Evolutionary conservation across 2,113 vertebrate species (phyloP).

Genomic region (Marmota monax): DNA sequence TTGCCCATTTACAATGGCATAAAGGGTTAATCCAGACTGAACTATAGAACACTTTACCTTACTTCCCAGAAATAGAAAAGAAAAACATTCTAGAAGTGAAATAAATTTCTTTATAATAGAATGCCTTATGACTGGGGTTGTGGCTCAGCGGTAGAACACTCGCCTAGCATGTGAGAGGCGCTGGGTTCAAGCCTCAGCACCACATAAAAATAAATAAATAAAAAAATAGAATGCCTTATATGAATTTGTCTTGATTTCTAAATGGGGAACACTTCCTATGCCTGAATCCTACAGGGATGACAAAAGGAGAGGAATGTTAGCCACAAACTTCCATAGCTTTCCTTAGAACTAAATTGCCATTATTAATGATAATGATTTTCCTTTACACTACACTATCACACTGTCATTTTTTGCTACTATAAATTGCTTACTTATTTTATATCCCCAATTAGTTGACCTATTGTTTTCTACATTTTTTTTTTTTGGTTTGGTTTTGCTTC

Average conservation of each 20-base stretch:
- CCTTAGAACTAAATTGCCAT: constrained; percentile 34
- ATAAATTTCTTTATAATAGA: neutral
- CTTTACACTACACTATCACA: neutral
- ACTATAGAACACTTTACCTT: neutral
- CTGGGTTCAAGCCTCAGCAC: too few species aligned
- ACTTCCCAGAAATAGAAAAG: neutral
- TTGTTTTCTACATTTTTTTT: constrained; percentile 60
- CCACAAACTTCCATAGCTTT: constrained; percentile 30
- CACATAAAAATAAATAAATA: too few species aligned
- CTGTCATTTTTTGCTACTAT: constrained; percentile 63
- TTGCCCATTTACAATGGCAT: neutral
- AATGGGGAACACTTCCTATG: neutral
- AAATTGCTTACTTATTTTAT: constrained; percentile 57
- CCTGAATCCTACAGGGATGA: neutral
- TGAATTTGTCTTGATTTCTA: neutral
- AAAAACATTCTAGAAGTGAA: neutral
- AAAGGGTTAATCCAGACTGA: neutral
- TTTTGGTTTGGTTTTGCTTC: constrained; percentile 44
- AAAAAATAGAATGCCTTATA: neutral
- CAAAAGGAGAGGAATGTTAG: neutral
- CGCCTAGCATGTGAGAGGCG: too few species aligned
- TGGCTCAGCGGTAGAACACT: too few species aligned
- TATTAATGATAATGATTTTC: constrained; percentile 60
- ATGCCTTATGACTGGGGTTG: neutral
- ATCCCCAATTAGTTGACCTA: constrained; percentile 51